Evolutionary conservation across 2,797 vertebrate species (phyloP).

Genomic region (Gymnodraco acuticeps): DNA sequence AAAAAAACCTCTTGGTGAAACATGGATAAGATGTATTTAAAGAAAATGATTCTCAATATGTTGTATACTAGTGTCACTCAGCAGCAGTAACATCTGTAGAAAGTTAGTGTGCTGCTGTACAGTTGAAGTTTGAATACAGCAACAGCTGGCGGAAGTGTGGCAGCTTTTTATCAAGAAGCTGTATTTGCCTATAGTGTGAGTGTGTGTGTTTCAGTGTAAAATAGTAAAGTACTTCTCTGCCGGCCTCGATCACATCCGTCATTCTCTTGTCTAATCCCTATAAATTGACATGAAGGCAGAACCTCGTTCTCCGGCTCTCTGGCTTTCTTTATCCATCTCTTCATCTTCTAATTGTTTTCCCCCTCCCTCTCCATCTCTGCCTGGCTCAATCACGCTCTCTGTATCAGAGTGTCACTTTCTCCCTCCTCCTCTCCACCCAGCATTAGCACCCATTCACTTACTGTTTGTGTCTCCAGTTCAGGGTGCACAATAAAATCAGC

Average conservation of each 20-base stretch:
- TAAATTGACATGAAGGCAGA: slow-evolving; percentile 32
- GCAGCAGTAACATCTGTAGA: slow-evolving; percentile 3
- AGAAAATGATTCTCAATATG: background rate
- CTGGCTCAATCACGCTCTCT: slow-evolving; percentile 30
- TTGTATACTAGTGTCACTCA: background rate
- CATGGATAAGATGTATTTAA: background rate
- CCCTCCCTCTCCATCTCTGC: slow-evolving; percentile 34
- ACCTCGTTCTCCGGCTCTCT: slow-evolving; percentile 9
- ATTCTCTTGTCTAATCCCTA: slow-evolving; percentile 34
- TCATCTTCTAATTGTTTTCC: slow-evolving; percentile 48
- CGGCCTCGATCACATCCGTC: slow-evolving; percentile 44
- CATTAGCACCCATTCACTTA: slow-evolving; percentile 29
- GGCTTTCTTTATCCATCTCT: slow-evolving; percentile 25
- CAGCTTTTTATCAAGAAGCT: slow-evolving; percentile 28
- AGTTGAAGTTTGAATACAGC: background rate
- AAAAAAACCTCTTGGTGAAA: background rate
- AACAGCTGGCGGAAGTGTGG: slow-evolving; percentile 29
- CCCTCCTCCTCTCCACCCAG: slow-evolving; percentile 12
- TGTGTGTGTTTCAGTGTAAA: slow-evolving; percentile 9
- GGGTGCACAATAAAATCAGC: slow-evolving; percentile 34
- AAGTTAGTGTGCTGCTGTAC: background rate
- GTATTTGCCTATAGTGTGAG: background rate
- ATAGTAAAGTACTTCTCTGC: slow-evolving; percentile 22
- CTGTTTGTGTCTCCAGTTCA: slow-evolving; percentile 11
- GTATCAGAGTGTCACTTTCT: slow-evolving; percentile 8